Base-by-base conservation (phyloP, 2,113 vertebrate genomes). In the Colius striatus region DNA sequence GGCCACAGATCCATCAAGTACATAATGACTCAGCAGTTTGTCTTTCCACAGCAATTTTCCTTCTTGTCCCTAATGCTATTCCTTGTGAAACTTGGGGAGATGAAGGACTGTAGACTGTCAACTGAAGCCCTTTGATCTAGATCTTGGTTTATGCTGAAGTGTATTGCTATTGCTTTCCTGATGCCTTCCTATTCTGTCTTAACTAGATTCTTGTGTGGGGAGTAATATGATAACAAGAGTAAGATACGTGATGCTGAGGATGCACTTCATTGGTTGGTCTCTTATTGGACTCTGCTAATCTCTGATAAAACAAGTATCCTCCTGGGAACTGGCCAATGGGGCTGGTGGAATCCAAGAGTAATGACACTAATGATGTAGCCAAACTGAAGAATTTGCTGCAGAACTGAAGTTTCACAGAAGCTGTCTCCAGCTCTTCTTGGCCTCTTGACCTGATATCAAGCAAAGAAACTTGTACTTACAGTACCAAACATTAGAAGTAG, bases 391-490 rank as follows among this genome's bases (percentile, higher is more conserved):
- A 54, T 80, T 66, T 94, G 63, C 58, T 5, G 2, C 45, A 20
- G 67, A n/a, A 18, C 0, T 60, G 30, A 48, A 47, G 48, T 61
- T 34, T 93, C 81, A 80, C 30, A 53, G 78, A 43, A 79, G 45
- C 87, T 76, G 36, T 86, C 30, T 67, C 41, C 68, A 2, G 41
- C 38, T 79, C 87, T 82, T 91, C 66, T 91, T 95, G 87, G 74
- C 67, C 67, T 93, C 62, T 74, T 88, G 81, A 85, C 85, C 41
- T 15, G 21, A 50, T 94, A 75, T 77, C 78, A 91, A 72, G 84
- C 53, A 71, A 87, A 85, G 54, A 85, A 94, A 83, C 58, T 89
- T 68, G 62, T 68, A 68, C 78, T 75, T 89, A 87, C 38, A 57
- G n/a, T 65, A 79, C 45, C 66, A 79, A 85, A 30, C 38, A 41